phyloP scores from a whole-genome alignment of 2,113 vertebrate genomes.

The Balaenoptera acutorostrata region DNA sequence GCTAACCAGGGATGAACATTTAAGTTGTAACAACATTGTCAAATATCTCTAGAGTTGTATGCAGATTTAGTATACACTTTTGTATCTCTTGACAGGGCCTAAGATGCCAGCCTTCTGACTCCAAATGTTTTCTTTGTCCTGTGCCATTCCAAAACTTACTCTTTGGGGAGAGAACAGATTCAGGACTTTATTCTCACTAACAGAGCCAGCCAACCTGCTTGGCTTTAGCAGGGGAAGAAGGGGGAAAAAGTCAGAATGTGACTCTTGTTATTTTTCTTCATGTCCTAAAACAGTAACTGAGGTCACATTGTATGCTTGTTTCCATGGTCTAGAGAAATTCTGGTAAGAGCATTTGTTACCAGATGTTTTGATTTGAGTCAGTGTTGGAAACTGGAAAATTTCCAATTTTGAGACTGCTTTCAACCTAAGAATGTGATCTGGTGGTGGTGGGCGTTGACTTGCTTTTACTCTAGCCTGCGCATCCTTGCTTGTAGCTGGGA shows the following conservation, averaged over 20 bases:
- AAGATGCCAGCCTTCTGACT: background rate
- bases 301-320: background rate
- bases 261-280: background rate
- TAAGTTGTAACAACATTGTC: background rate
- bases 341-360: background rate
- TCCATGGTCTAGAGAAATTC: background rate
- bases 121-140: background rate
- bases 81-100: background rate
- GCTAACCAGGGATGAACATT: background rate
- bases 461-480: background rate
- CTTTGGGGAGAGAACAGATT: background rate
- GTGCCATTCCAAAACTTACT: background rate
- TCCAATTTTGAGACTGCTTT: background rate
- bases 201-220: background rate
- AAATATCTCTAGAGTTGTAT: background rate
- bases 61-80: background rate
- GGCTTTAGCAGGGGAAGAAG: background rate
- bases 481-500: background rate
- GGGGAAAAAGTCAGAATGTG: background rate
- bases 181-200: background rate
- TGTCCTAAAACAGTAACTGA: background rate
- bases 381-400: background rate
- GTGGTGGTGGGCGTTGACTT: slow-evolving; percentile 17
- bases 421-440: slow-evolving; percentile 31
- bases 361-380: background rate